Evolutionary conservation across 2,888 invertebrate genomes (phyloP).

Genomic region (Rhagophthalmus giganteus): DNA sequence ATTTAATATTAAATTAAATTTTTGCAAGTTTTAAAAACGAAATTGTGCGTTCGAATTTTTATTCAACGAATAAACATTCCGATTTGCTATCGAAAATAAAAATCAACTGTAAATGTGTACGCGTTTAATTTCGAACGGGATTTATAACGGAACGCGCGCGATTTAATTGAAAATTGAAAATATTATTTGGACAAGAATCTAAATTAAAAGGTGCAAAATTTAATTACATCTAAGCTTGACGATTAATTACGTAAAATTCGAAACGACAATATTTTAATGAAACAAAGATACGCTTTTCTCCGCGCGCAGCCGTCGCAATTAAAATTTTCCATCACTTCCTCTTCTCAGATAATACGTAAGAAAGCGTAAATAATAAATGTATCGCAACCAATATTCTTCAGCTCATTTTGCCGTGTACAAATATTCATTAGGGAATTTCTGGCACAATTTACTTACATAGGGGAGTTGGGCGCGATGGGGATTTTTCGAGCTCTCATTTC

Average conservation of each 20-base stretch:
- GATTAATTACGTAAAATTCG: background rate
- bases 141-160: too few species aligned
- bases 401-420: slow-evolving; percentile 20
- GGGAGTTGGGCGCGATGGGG: background rate
- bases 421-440: slow-evolving; percentile 13
- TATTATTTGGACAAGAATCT: too few species aligned
- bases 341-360: slow-evolving; percentile 5
- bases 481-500: slow-evolving; percentile 4
- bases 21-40: too few species aligned
- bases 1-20: slow-evolving; percentile 1
- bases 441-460: slow-evolving; percentile 5
- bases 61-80: too few species aligned
- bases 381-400: slow-evolving; percentile 10
- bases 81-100: too few species aligned
- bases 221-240: background rate
- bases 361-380: slow-evolving; percentile 14
- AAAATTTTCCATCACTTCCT: slow-evolving; percentile 24
- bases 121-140: too few species aligned
- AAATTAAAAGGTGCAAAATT: too few species aligned
- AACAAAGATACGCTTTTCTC: slow-evolving; percentile 2
- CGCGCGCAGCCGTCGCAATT: slow-evolving; percentile 8
- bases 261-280: slow-evolving; percentile 5
- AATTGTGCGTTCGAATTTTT: too few species aligned
- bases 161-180: too few species aligned
- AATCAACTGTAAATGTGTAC: too few species aligned